Evolutionary conservation across 2,113 vertebrate species (phyloP), one percentile per base, ranked within the genome.

Genomic region (Spilogale gracilis): DNA sequence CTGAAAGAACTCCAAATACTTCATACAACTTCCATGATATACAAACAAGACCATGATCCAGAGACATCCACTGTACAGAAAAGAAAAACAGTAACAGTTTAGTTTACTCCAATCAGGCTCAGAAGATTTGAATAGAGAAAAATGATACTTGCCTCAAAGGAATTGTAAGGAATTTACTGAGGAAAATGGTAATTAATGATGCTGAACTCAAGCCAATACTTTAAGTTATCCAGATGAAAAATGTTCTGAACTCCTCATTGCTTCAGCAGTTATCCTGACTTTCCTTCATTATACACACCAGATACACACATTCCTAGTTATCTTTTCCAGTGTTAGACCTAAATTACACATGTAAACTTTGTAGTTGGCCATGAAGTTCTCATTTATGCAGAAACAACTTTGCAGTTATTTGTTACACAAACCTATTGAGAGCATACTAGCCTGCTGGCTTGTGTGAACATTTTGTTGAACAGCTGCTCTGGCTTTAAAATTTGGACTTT

Each of bases 391-490:
- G 81, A 96, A 95, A 94, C 80, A 95, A 96, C 88, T 91, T 92
- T 91, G 63, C 80, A 89, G 91, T 97, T 97, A 94, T 95, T 96
- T 97, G 96, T 95, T 98, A 93, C 91, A 97, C 85, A 98, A 97
- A 90, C 65, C 98, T 96, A 82, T 93, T 81, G 96, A 98, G 97
- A 97, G 84, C 54, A 50, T 32, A 11, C 63, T 94, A 84, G 90
- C 87, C 92, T 91, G 76, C 95, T 98, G 94, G 96, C 95, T 94
- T 92, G 27, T 96, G 94, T 61, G 63, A 97, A 82, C 81, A 96
- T 96, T 95, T 97, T 97, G 88, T 82, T 96, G 96, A 98, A 97
- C 96, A 98, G 96, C 96, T 97, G 96, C 88, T 98, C 94, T 97
- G 94, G 93, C 97, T 97, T 97, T 85, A 95, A 95, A 94, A 90